Evolutionary conservation across 2,113 vertebrate species (phyloP).

Genomic region (Catharus minimus): DNA sequence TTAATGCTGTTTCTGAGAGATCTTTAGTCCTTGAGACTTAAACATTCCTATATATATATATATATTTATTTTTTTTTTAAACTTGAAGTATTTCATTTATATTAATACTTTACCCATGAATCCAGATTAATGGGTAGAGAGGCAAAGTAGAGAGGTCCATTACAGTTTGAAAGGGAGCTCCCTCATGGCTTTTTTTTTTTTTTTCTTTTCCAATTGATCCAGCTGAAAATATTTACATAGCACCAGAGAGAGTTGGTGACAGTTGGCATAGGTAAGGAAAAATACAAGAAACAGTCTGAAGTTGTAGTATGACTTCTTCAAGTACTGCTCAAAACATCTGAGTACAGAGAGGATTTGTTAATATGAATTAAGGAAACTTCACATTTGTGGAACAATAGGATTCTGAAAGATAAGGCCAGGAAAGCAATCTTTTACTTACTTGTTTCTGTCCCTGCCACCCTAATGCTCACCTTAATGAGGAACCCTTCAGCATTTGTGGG

Average conservation of each 20-base stretch:
- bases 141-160: constrained; percentile 74
- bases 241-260: constrained; percentile 72
- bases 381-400: background rate
- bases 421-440: background rate
- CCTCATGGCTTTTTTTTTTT: constrained; percentile 62
- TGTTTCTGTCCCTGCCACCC: background rate
- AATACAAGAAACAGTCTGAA: background rate
- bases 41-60: background rate
- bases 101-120: background rate
- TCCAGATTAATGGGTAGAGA: constrained; percentile 68
- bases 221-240: constrained; percentile 77
- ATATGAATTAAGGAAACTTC: background rate
- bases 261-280: constrained; percentile 75
- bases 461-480: background rate
- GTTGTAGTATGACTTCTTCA: background rate
- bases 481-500: background rate
- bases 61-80: background rate
- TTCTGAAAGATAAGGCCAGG: background rate
- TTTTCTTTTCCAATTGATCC: constrained; percentile 55
- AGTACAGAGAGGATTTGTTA: background rate
- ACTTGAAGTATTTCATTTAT: background rate
- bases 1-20: background rate
- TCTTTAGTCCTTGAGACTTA: background rate
- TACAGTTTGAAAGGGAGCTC: constrained; percentile 78
- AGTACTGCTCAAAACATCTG: background rate